These are phyloP conservation scores for Brevimyrus niger DNA, from an alignment of 2,113 vertebrate genomes.

Conservation along the genomic window DNA sequence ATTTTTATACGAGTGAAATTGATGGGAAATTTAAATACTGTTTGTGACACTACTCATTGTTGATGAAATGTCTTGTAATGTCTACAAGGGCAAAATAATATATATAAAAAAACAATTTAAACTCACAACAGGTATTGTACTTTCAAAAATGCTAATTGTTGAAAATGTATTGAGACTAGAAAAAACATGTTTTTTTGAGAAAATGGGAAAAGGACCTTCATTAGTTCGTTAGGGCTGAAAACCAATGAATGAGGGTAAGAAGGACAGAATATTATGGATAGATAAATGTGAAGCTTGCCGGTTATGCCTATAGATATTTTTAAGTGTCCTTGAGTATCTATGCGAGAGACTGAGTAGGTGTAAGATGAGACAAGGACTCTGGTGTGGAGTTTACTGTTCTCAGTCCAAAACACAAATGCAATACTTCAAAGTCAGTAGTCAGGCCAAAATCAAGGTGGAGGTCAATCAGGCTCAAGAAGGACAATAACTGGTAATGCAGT, in stretches of 20 bases:
- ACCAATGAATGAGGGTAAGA: neutral
- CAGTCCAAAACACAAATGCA: neutral
- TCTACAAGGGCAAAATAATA: neutral
- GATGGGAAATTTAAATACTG: neutral
- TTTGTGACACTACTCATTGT: neutral
- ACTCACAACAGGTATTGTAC: neutral
- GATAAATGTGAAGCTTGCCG: neutral
- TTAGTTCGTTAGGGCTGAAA: neutral
- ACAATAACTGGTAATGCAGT: neutral
- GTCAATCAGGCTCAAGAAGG: neutral
- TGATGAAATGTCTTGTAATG: conserved; percentile 5
- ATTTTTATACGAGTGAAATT: neutral
- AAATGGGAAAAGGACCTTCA: neutral
- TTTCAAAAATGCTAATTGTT: neutral
- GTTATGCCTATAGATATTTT: neutral
- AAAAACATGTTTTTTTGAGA: neutral
- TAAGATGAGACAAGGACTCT: neutral
- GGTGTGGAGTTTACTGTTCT: neutral
- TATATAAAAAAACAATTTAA: neutral
- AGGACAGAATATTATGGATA: neutral
- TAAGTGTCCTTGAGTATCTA: neutral
- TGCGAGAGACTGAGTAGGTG: neutral
- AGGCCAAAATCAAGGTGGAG: neutral
- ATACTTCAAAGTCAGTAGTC: neutral
- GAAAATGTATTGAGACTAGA: neutral